A percentile compares a stretch with the other conserved stretches of the same genome.
Evolutionary conservation across 2,888 invertebrate genomes (phyloP).

Genomic region (Polydesmus complanatus): DNA sequence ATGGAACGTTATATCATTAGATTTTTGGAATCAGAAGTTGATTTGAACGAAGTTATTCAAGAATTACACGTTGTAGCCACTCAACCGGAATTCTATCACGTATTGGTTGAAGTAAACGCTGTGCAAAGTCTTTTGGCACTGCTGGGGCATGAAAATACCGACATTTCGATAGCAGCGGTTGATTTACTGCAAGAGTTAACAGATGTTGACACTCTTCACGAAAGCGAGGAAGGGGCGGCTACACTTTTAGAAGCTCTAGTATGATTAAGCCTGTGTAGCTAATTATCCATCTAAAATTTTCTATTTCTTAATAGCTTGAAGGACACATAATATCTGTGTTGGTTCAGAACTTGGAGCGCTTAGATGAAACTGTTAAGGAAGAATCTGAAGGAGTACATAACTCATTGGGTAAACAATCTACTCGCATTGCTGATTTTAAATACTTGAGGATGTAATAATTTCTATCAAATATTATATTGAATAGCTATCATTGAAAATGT

Average conservation of each 20-base stretch:
- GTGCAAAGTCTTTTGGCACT: constrained; percentile 83
- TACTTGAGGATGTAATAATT: not conserved
- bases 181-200: constrained; percentile 70
- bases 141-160: constrained; percentile 90
- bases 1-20: constrained; percentile 28
- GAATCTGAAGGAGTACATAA: constrained; percentile 95
- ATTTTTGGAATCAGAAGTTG: constrained; percentile 94
- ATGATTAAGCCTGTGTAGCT: constrained; percentile 16
- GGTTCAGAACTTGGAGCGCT: constrained; percentile 80
- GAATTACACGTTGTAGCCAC: constrained; percentile 89
- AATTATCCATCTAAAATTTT: not conserved
- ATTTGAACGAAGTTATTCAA: constrained; percentile 71
- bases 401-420: constrained; percentile 49
- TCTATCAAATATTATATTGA: constrained; percentile 21
- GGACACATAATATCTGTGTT: constrained; percentile 79
- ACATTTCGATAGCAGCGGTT: constrained; percentile 68
- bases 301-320: constrained; percentile 41
- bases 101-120: constrained; percentile 76
- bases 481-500: constrained; percentile 86
- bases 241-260: constrained; percentile 68
- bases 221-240: constrained; percentile 81
- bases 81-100: constrained; percentile 83
- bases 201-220: constrained; percentile 89
- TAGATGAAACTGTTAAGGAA: constrained; percentile 85
- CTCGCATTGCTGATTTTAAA: constrained; percentile 1